These are phyloP conservation scores for Sphyrna mokarran DNA, from an alignment of 2,113 vertebrate genomes.

Conservation along the genomic window DNA sequence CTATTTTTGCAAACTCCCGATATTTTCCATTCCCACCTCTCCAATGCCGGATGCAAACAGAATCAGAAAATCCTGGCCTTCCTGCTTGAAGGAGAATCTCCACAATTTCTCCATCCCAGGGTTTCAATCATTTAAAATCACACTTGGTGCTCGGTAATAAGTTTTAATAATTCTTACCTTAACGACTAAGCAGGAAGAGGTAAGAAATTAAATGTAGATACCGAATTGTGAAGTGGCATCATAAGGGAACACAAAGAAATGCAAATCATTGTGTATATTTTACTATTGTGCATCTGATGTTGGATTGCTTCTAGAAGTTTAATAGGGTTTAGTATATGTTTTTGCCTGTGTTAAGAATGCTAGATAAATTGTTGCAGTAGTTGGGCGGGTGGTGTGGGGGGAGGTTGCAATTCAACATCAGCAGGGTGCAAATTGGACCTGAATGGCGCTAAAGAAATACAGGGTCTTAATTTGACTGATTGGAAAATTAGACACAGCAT, in stretches of 20 bases:
- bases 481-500: background rate
- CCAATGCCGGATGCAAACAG: too few species aligned
- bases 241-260: background rate
- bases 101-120: background rate
- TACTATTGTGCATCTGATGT: background rate
- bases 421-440: background rate
- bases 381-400: too few species aligned
- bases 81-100: background rate
- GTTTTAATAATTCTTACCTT: background rate
- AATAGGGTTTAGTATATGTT: background rate
- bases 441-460: background rate
- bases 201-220: background rate
- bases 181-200: background rate
- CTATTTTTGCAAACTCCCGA: too few species aligned
- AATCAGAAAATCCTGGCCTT: background rate
- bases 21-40: too few species aligned
- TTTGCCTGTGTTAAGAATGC: background rate
- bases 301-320: background rate
- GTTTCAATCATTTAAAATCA: background rate
- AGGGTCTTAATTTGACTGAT: background rate
- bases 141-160: background rate
- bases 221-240: background rate
- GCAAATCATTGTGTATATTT: background rate
- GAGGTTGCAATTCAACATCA: background rate
- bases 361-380: background rate